Evolutionary conservation across 2,888 invertebrate genomes (phyloP).

Genomic region (Mesorhabditis belari): DNA sequence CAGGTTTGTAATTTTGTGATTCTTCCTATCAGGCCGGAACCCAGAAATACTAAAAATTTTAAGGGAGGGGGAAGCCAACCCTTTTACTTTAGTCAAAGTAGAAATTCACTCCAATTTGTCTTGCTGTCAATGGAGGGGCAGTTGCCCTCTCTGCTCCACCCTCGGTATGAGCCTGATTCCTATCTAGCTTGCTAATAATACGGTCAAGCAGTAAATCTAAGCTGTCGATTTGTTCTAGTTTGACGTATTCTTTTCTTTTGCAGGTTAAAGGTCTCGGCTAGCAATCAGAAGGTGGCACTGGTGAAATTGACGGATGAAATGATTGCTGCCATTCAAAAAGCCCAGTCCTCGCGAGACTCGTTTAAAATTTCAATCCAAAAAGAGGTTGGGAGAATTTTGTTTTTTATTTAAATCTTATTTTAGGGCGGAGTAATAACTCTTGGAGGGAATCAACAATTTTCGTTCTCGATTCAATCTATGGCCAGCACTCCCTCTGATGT

Average conservation of each 20-base stretch:
- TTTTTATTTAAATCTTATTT: not conserved
- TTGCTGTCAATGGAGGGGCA: no score
- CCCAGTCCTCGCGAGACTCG: conserved; percentile 10
- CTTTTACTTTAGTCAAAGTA: no score
- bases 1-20: not conserved
- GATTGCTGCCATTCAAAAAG: conserved; percentile 24
- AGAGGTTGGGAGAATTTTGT: conserved; percentile 7
- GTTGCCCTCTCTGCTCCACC: no score
- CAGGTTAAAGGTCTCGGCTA: not conserved
- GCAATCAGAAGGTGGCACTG: conserved; percentile 15
- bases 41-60: no score
- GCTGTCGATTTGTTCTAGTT: no score
- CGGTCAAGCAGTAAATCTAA: no score
- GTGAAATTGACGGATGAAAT: conserved; percentile 46
- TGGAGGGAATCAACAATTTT: conserved; percentile 4
- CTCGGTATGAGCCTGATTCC: no score
- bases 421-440: conserved; percentile 9
- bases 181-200: no score
- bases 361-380: conserved; percentile 20
- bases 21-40: not conserved
- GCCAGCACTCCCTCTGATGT: not conserved
- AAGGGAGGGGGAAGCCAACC: no score
- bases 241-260: no score
- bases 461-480: conserved; percentile 5
- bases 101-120: no score